A percentile compares a stretch with the other conserved stretches of the same genome.
phyloP scores from a whole-genome alignment of 2,888 invertebrate species.

The Archips crataeganus region DNA sequence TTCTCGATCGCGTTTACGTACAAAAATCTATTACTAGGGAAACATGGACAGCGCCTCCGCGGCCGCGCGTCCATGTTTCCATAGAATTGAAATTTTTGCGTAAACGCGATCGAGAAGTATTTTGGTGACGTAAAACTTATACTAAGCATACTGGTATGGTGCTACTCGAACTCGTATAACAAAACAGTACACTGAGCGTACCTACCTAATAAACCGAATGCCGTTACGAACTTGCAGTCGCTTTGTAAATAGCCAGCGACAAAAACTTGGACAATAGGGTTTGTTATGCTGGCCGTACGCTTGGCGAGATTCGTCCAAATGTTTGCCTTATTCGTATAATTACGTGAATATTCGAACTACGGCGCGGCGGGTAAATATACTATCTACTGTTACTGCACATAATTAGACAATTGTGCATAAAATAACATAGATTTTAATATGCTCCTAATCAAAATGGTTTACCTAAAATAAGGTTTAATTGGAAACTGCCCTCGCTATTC shows the following conservation, averaged over 20 bases:
- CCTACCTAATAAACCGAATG: not conserved
- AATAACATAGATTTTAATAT: not conserved
- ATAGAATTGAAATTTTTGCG: too few relatives aligned
- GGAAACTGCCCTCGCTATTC: not conserved
- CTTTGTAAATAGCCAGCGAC: constrained; percentile 21
- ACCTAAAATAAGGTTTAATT: not conserved
- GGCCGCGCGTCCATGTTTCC: too few relatives aligned
- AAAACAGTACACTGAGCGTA: not conserved
- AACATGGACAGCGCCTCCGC: too few relatives aligned
- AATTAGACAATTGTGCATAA: constrained; percentile 8
- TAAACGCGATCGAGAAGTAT: too few relatives aligned
- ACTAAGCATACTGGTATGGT: too few relatives aligned
- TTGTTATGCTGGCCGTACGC: constrained; percentile 27
- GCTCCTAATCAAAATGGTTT: not conserved
- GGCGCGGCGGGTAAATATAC: not conserved
- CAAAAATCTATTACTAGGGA: too few relatives aligned
- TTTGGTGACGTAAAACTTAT: too few relatives aligned
- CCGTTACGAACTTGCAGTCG: constrained; percentile 10
- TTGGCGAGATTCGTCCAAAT: constrained; percentile 28
- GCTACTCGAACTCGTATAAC: not conserved
- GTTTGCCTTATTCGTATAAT: constrained; percentile 20
- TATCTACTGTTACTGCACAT: constrained; percentile 15
- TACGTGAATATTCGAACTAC: constrained; percentile 16
- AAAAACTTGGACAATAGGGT: constrained; percentile 40
- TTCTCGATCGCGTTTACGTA: too few relatives aligned